A percentile compares a stretch with the other conserved stretches of the same genome.
phyloP scores from a whole-genome alignment of 1,140 invertebrate species.

The Pissodes strobi region DNA sequence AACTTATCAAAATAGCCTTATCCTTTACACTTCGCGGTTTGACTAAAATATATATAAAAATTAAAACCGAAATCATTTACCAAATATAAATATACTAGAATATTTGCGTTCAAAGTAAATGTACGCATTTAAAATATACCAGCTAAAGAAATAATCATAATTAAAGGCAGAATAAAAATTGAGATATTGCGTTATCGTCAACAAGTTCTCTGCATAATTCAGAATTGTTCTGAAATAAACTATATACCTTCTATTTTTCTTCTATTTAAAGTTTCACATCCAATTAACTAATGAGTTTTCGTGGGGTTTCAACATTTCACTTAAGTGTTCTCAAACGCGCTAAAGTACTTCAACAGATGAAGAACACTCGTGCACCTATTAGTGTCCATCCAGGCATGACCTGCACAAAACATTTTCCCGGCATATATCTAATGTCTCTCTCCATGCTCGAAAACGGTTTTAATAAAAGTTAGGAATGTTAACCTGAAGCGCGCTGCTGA shows the following conservation, averaged over 20 bases:
- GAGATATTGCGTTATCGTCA: too few relatives aligned
- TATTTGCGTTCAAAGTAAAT: too few relatives aligned
- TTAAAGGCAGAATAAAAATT: too few relatives aligned
- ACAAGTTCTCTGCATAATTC: too few relatives aligned
- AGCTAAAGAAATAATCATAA: too few relatives aligned
- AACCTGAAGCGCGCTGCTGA: constrained; percentile 5
- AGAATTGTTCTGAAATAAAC: too few relatives aligned
- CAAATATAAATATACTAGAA: too few relatives aligned
- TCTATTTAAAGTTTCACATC: not conserved
- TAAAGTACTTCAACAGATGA: constrained; percentile 13
- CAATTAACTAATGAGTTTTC: constrained; percentile 2
- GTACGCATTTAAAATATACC: too few relatives aligned
- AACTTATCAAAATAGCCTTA: too few relatives aligned
- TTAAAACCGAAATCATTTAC: too few relatives aligned
- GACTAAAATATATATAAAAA: too few relatives aligned
- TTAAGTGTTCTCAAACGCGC: constrained; percentile 14
- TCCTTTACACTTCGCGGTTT: too few relatives aligned
- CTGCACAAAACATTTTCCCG: constrained; percentile 4
- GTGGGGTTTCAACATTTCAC: not conserved
- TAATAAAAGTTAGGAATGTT: constrained; percentile 8
- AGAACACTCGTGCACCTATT: constrained; percentile 9
- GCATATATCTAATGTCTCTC: constrained; percentile 1
- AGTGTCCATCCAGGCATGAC: constrained; percentile 3
- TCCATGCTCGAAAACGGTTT: not conserved
- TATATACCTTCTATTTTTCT: constrained; percentile 8